phyloP scores from a whole-genome alignment of 1,140 invertebrate genomes.

The Aleiodes sp. region DNA sequence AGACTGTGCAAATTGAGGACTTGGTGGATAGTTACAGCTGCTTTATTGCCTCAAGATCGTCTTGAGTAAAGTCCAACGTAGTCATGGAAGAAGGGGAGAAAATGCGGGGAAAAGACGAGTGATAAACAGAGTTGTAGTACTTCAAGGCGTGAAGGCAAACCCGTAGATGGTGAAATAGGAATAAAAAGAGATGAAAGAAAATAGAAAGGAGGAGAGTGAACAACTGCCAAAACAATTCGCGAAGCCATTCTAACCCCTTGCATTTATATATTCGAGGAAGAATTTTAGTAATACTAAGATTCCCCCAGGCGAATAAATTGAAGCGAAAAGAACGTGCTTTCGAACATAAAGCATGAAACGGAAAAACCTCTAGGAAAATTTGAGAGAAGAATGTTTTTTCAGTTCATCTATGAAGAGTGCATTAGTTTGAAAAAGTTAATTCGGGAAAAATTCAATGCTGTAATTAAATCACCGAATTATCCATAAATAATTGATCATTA shows the following conservation, averaged over 20 bases:
- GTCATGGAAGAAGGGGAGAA: not conserved
- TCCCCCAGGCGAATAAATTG: conserved; percentile 39
- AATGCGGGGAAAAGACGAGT: not conserved
- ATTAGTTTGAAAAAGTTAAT: too few species aligned
- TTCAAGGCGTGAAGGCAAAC: not conserved
- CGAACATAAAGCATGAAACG: not conserved
- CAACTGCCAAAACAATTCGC: conserved; percentile 53
- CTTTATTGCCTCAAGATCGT: not conserved
- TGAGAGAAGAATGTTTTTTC: not conserved
- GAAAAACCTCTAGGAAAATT: not conserved
- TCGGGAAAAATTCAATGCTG: too few species aligned
- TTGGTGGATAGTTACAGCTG: conserved; percentile 6
- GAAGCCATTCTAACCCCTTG: conserved; percentile 42
- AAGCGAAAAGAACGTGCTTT: conserved; percentile 13
- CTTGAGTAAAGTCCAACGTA: not conserved
- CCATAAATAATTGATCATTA: too few species aligned
- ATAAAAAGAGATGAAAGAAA: not conserved
- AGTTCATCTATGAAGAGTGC: not conserved
- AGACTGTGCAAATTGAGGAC: not conserved
- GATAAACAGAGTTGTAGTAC: not conserved
- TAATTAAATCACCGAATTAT: too few species aligned
- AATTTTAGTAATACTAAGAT: conserved; percentile 60
- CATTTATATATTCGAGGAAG: conserved; percentile 52
- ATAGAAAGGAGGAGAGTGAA: conserved; percentile 25
- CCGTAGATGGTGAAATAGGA: conserved; percentile 9